A percentile compares a stretch with the other conserved stretches of the same genome.
phyloP scores from a whole-genome alignment of 1,140 invertebrate genomes.

The Pseudomyrmex concolor region DNA sequence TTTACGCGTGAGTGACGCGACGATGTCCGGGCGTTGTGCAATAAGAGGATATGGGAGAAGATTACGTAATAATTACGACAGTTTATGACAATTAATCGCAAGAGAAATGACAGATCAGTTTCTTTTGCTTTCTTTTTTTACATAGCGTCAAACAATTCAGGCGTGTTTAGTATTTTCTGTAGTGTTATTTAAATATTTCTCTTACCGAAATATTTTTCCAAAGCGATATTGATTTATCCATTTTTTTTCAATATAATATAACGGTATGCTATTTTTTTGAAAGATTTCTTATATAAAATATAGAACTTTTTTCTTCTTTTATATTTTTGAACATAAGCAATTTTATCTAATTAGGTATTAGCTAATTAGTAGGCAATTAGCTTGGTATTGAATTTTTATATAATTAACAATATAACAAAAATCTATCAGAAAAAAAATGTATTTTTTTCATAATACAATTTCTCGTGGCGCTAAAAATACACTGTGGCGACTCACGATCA shows the following conservation, averaged over 20 bases:
- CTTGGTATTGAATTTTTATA: background rate
- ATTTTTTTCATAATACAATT: constrained; percentile 3
- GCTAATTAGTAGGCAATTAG: too few species aligned
- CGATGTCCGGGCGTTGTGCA: background rate
- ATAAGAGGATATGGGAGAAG: constrained; percentile 7
- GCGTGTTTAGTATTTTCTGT: too few species aligned
- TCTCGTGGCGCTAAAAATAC: constrained; percentile 50
- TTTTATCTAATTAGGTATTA: too few species aligned
- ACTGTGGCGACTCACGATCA: background rate
- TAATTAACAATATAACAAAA: constrained; percentile 18
- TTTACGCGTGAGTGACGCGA: constrained; percentile 26
- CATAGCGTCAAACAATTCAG: background rate
- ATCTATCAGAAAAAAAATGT: too few species aligned
- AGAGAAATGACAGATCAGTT: background rate
- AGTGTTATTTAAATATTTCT: background rate
- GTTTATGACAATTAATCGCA: constrained; percentile 1
- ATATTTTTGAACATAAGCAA: too few species aligned
- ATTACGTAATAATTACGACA: constrained; percentile 6
- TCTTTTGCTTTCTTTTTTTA: background rate
- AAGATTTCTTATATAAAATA: too few species aligned
- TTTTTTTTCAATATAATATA: background rate
- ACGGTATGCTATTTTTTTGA: background rate
- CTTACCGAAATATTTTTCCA: background rate
- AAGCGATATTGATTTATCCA: too few species aligned
- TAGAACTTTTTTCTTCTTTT: too few species aligned